These are phyloP conservation scores for Chrysolina haemoptera DNA, from an alignment of 2,888 invertebrate species.

Conservation along the genomic window DNA sequence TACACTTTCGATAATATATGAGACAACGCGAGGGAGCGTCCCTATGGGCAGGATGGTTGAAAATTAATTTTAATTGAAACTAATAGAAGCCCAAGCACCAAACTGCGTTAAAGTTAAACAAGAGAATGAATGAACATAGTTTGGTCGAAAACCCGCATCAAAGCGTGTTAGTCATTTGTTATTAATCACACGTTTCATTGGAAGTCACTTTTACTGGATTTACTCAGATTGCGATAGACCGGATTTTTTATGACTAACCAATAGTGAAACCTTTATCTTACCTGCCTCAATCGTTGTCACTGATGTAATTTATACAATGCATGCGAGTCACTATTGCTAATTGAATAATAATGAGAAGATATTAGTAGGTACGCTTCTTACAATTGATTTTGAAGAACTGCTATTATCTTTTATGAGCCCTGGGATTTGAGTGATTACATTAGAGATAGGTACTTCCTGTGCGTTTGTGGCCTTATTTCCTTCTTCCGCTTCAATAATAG, in stretches of 20 bases:
- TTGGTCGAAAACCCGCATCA: constrained; percentile 55
- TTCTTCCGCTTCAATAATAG: not conserved
- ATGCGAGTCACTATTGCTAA: constrained; percentile 3
- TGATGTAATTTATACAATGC: constrained; percentile 2
- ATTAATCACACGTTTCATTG: constrained; percentile 55
- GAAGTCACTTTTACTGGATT: constrained; percentile 45
- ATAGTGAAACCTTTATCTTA: constrained; percentile 40
- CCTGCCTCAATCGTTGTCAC: constrained; percentile 27
- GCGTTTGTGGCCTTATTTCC: constrained; percentile 14
- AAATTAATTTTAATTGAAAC: constrained; percentile 68
- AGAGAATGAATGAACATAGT: constrained; percentile 46
- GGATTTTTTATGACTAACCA: constrained; percentile 44
- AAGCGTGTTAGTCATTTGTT: constrained; percentile 55
- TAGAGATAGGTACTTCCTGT: constrained; percentile 24
- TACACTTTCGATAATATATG: constrained; percentile 34
- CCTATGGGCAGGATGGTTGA: constrained; percentile 67
- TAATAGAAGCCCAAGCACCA: constrained; percentile 59
- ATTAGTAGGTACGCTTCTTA: not conserved
- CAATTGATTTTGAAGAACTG: constrained; percentile 8
- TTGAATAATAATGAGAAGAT: not conserved
- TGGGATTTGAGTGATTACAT: constrained; percentile 12
- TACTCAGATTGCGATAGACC: constrained; percentile 39
- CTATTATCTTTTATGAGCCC: not conserved
- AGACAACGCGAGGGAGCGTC: constrained; percentile 48
- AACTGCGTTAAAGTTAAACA: constrained; percentile 48